phyloP scores from a whole-genome alignment of 2,113 vertebrate species.

The Syngnathus scovelli region DNA sequence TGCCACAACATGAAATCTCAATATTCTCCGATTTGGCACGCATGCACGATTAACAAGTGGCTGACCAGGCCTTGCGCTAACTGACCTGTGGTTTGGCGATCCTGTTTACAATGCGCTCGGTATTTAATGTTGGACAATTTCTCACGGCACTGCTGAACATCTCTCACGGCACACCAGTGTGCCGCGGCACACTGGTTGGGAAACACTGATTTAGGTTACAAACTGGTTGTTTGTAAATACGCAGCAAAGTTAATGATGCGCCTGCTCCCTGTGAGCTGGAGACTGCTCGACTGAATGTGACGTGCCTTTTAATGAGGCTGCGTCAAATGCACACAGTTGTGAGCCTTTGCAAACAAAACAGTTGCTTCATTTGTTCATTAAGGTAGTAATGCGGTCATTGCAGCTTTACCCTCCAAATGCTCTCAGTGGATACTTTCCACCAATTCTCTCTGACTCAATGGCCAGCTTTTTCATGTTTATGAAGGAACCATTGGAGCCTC shows the following conservation, averaged over 20 bases:
- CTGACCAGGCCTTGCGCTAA: no score
- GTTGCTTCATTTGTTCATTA: slow-evolving; percentile 57
- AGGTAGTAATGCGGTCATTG: slow-evolving; percentile 30
- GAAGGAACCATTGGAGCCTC: slow-evolving; percentile 17
- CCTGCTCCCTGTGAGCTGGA: slow-evolving; percentile 57
- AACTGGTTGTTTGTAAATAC: slow-evolving; percentile 79
- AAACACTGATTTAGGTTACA: no score
- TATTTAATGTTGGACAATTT: no score
- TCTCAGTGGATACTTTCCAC: not conserved
- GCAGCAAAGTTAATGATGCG: slow-evolving; percentile 81
- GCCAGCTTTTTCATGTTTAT: slow-evolving; percentile 7
- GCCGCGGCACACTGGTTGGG: no score
- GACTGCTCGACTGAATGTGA: slow-evolving; percentile 75
- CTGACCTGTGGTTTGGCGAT: no score
- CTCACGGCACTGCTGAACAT: no score
- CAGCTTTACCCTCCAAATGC: slow-evolving; percentile 8
- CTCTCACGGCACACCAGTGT: no score
- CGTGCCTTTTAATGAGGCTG: slow-evolving; percentile 62
- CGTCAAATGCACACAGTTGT: slow-evolving; percentile 76
- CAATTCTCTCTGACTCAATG: slow-evolving; percentile 4
- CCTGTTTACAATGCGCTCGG: no score
- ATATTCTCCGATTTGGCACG: no score
- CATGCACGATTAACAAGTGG: no score
- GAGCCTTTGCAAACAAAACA: slow-evolving; percentile 60
- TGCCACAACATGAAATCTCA: no score